Evolutionary conservation across 2,888 invertebrate genomes (phyloP), one percentile per base, ranked within the genome.

Genomic region (Cancer borealis): DNA sequence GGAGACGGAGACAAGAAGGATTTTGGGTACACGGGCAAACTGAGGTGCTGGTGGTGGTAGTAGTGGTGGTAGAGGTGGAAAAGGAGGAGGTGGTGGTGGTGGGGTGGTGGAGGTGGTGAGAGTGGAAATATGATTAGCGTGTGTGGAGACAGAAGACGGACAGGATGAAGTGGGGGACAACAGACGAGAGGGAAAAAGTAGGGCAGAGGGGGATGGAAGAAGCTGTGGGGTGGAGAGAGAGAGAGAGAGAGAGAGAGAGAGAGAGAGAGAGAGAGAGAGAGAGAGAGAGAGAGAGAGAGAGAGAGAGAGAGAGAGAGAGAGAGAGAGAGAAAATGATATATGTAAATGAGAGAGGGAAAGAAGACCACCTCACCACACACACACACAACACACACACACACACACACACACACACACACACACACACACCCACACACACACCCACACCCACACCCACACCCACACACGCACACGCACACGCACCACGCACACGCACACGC

Each of bases 361-460:
- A 88, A 8, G n/a, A n/a, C n/a, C n/a, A n/a, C n/a, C n/a, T n/a
- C n/a, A n/a, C n/a, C n/a, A 88, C 45, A 88, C 45, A 88, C 45
- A 88, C 45, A 88, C 45, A 88, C 45, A 88, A 88, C 45, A 88
- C 45, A 88, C 45, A 88, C 45, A 88, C 45, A 88, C 45, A 88
- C 45, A 88, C 45, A 88, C 14, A 88, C 14, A 88, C 39, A 88
- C 39, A 88, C 39, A 88, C 39, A 88, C 39, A 88, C 45, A 88
- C 45, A 88, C 45, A 88, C 45, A 88, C n/a, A 73, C n/a, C n/a
- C n/a, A 73, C 39, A 39, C 39, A 39, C 39, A 39, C 39, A 88
- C 39, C 45, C 39, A 88, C 45, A 88, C 45, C 46, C 45, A 88
- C 45, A 88, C n/a, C n/a, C n/a, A 73, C n/a, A 73, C 39, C 10